These are phyloP conservation scores for Trypoxylon attenuatum DNA, from an alignment of 2,888 invertebrate genomes.

Conservation along the genomic window DNA sequence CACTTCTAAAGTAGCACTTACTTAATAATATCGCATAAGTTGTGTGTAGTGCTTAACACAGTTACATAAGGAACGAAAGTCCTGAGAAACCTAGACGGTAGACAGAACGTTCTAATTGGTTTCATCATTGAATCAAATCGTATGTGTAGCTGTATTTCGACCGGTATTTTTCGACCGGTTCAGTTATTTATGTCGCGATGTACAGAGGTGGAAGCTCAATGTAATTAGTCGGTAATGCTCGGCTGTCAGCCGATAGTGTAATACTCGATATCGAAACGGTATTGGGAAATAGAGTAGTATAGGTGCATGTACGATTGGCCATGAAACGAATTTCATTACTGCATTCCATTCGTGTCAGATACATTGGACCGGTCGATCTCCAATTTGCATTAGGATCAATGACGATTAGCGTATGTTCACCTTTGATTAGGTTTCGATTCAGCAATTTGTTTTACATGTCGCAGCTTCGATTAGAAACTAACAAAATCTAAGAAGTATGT, in stretches of 20 bases:
- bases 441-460: too few species aligned
- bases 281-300: too few species aligned
- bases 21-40: conserved; percentile 28
- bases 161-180: neutral
- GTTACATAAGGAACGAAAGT: conserved; percentile 39
- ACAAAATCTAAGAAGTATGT: too few species aligned
- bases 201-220: neutral
- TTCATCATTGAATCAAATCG: conserved; percentile 21
- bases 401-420: too few species aligned
- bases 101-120: conserved; percentile 32
- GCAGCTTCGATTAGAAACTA: too few species aligned
- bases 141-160: neutral
- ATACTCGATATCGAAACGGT: too few species aligned
- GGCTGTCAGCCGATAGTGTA: neutral
- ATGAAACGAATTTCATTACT: too few species aligned
- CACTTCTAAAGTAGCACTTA: conserved; percentile 8
- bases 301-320: too few species aligned
- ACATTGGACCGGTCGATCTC: too few species aligned
- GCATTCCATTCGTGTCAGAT: too few species aligned
- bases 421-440: too few species aligned
- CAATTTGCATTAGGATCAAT: too few species aligned
- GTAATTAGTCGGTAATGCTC: conserved; percentile 12
- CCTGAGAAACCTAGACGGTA: conserved; percentile 25
- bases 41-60: conserved; percentile 5
- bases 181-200: conserved; percentile 1